Evolutionary conservation across 2,113 vertebrate species (phyloP).

Genomic region (Solenodon paradoxus): DNA sequence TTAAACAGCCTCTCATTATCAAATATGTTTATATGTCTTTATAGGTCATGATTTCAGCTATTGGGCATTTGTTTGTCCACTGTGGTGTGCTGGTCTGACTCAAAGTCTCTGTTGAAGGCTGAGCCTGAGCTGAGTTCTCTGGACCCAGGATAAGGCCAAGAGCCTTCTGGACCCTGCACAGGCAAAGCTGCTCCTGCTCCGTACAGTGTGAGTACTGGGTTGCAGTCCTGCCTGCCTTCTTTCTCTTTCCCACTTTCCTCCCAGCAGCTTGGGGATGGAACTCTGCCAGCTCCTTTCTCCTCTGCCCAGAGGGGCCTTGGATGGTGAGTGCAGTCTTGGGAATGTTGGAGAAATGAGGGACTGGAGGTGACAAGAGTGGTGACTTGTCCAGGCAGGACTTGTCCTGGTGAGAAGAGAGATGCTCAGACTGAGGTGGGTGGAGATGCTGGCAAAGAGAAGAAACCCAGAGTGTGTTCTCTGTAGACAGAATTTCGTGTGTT

Average conservation of each 20-base stretch:
- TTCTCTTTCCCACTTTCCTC: not conserved
- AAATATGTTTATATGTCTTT: not conserved
- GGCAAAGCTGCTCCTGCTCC: not conserved
- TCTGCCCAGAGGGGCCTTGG: not conserved
- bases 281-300: not conserved
- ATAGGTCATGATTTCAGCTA: not conserved
- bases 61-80: no score
- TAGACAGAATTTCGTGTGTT: not conserved
- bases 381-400: not conserved
- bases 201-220: accelerated
- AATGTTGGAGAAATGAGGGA: not conserved
- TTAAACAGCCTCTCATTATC: not conserved
- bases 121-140: not conserved
- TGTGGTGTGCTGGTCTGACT: no score
- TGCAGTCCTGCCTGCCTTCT: not conserved
- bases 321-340: not conserved
- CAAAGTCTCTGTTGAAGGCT: not conserved
- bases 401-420: not conserved
- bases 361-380: not conserved
- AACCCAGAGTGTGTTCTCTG: no score
- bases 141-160: no score
- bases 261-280: not conserved
- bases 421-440: not conserved
- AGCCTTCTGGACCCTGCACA: not conserved
- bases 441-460: not conserved